phyloP scores from a whole-genome alignment of 2,113 vertebrate genomes.

The Larimichthys crocea region DNA sequence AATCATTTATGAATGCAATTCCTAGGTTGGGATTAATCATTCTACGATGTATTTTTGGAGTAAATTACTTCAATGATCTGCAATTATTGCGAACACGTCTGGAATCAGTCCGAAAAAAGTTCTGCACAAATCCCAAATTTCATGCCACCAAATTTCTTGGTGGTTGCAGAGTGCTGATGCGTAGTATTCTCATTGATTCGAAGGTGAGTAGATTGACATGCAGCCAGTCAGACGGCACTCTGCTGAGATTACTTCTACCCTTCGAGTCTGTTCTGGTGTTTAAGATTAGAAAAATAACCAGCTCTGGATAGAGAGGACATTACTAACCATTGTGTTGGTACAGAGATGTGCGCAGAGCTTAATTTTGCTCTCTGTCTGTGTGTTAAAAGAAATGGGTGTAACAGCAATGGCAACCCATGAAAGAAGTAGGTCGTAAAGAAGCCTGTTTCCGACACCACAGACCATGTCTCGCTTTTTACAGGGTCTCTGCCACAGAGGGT shows the following conservation, averaged over 20 bases:
- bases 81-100: conserved; percentile 50
- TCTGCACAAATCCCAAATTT: conserved; percentile 70
- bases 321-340: conserved; percentile 44
- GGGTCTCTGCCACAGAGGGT: conserved; percentile 56
- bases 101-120: conserved; percentile 28
- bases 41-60: conserved; percentile 17
- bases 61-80: conserved; percentile 33
- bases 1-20: not conserved
- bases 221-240: conserved; percentile 65
- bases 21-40: conserved; percentile 29
- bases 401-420: conserved; percentile 38
- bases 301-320: conserved; percentile 41
- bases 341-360: conserved; percentile 35
- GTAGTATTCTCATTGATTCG: conserved; percentile 64
- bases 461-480: conserved; percentile 52
- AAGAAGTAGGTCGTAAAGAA: conserved; percentile 61
- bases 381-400: conserved; percentile 54
- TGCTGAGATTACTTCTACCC: conserved; percentile 55
- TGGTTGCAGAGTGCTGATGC: conserved; percentile 72
- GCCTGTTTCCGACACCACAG: conserved; percentile 50
- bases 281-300: conserved; percentile 60
- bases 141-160: conserved; percentile 66
- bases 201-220: conserved; percentile 63
- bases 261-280: conserved; percentile 44
- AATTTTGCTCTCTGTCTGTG: conserved; percentile 40